A percentile compares a stretch with the other conserved stretches of the same genome.
phyloP scores from a whole-genome alignment of 1,140 invertebrate genomes.

The Hylaeus volcanicus region DNA sequence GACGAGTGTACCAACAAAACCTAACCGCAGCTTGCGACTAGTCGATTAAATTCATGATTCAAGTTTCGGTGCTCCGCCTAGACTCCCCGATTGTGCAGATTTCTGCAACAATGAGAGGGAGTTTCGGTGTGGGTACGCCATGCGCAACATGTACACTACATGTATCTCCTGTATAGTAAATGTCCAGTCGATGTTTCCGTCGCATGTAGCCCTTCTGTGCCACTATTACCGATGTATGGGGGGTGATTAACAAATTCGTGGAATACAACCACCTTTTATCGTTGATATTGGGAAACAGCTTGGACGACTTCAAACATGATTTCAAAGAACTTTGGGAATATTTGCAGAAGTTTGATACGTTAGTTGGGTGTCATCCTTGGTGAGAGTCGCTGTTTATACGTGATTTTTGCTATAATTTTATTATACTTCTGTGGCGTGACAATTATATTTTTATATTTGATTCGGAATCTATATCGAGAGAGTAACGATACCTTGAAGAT shows the following conservation, averaged over 20 bases:
- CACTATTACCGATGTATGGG: constrained; percentile 6
- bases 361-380: background rate
- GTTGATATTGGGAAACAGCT: no score
- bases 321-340: background rate
- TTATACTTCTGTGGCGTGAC: background rate
- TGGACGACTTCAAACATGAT: background rate
- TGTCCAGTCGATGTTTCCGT: constrained; percentile 35
- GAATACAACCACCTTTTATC: no score
- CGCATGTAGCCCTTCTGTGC: constrained; percentile 43
- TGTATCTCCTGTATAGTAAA: constrained; percentile 35
- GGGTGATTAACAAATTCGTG: background rate
- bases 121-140: constrained; percentile 70
- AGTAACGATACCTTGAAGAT: background rate
- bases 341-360: background rate
- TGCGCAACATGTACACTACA: constrained; percentile 23
- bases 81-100: constrained; percentile 61
- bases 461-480: background rate
- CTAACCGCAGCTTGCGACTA: constrained; percentile 61
- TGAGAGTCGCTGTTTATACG: background rate
- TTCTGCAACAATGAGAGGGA: constrained; percentile 53
- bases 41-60: constrained; percentile 43
- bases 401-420: background rate
- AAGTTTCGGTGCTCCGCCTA: constrained; percentile 60
- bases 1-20: constrained; percentile 79
- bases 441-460: no score